Evolutionary conservation across 92 coral and sea anemone species (phyloP).

Genomic region (Porites rus): DNA sequence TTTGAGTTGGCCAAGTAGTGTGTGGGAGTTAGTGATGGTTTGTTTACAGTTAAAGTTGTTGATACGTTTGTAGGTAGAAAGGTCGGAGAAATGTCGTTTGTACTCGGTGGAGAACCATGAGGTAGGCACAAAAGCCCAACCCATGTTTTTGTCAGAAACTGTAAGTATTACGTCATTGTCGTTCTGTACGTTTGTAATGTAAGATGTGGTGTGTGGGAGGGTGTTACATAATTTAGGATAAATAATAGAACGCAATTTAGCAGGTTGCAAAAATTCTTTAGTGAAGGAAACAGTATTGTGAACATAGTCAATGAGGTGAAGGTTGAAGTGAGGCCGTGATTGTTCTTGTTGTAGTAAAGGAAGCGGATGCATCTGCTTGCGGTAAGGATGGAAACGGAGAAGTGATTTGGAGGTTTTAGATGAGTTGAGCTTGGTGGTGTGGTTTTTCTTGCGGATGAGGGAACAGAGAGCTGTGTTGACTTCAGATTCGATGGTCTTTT

Average conservation of each 20-base stretch:
- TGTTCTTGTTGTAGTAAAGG: constrained; percentile 17
- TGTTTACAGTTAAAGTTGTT: constrained; percentile 4
- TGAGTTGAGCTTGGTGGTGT: too few relatives aligned
- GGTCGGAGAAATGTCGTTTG: neutral
- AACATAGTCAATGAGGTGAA: constrained; percentile 20
- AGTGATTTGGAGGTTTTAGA: neutral
- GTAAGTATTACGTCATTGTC: constrained; percentile 8
- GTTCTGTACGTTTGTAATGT: too few relatives aligned
- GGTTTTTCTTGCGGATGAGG: too few relatives aligned
- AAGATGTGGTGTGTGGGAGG: neutral
- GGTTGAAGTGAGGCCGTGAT: constrained; percentile 39
- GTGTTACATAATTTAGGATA: neutral
- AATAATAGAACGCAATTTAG: neutral
- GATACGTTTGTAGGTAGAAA: constrained; percentile 6
- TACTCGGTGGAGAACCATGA: constrained; percentile 27
- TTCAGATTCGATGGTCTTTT: too few relatives aligned
- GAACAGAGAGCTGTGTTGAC: too few relatives aligned
- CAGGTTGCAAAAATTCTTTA: constrained; percentile 1
- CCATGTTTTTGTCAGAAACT: neutral
- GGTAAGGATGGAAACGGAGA: too few relatives aligned
- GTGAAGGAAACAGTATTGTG: constrained; percentile 13
- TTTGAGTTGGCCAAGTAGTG: neutral
- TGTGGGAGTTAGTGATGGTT: neutral
- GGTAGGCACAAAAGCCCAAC: too few relatives aligned
- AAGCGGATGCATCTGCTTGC: constrained; percentile 4